A percentile compares a stretch with the other conserved stretches of the same genome.
Evolutionary conservation across 1,140 invertebrate genomes (phyloP).

Genomic region (Leptinotarsa defecta): DNA sequence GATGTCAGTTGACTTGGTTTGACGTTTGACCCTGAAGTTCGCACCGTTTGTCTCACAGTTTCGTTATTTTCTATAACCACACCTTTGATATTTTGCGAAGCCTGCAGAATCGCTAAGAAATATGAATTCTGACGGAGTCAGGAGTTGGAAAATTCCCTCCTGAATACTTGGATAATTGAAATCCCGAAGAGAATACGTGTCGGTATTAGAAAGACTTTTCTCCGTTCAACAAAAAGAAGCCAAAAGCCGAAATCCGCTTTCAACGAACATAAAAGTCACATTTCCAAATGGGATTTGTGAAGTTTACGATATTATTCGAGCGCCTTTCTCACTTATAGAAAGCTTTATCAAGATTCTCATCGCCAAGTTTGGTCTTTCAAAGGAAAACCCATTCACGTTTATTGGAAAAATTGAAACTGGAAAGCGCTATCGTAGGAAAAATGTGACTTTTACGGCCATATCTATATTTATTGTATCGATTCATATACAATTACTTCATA

Average conservation of each 20-base stretch:
- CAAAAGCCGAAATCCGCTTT: slow-evolving; percentile 49
- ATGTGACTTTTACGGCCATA: slow-evolving; percentile 41
- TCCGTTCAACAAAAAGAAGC: slow-evolving; percentile 47
- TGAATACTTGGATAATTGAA: slow-evolving; percentile 15
- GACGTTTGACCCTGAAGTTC: too few species aligned
- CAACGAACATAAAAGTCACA: slow-evolving; percentile 57
- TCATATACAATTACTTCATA: slow-evolving; percentile 31
- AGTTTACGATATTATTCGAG: slow-evolving; percentile 58
- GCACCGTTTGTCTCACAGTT: too few species aligned
- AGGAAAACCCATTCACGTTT: slow-evolving; percentile 49
- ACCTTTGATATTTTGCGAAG: too few species aligned
- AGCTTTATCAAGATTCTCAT: slow-evolving; percentile 54
- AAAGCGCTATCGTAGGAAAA: slow-evolving; percentile 38
- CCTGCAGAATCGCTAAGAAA: neutral
- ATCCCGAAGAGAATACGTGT: slow-evolving; percentile 21
- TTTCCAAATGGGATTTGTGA: slow-evolving; percentile 58
- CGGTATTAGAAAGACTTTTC: slow-evolving; percentile 21
- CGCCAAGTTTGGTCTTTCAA: slow-evolving; percentile 52
- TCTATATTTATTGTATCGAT: slow-evolving; percentile 40
- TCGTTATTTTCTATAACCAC: too few species aligned
- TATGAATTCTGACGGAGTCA: neutral
- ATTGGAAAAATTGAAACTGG: slow-evolving; percentile 53
- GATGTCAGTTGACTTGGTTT: too few species aligned
- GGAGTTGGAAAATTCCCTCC: neutral
- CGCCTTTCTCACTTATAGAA: slow-evolving; percentile 57